Percentiles rank a stretch among this genome's conserved stretches.
Conservation (phyloP, 1,140 invertebrate genomes). For the Lordiphosa collinella region DNA sequence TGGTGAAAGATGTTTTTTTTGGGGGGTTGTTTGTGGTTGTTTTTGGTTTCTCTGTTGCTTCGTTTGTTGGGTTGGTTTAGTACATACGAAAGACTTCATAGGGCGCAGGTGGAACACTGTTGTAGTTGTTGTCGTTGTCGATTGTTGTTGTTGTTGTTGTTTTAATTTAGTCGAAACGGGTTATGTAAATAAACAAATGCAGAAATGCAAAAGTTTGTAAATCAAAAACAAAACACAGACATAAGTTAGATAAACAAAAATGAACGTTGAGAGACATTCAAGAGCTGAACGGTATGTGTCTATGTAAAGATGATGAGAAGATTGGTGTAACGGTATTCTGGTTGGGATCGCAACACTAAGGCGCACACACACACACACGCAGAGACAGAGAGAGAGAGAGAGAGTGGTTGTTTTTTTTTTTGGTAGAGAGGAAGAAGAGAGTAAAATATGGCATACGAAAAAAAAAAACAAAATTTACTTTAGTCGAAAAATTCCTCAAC, state of each 20-base stretch:
- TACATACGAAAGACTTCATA: constrained; percentile 80
- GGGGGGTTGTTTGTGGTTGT: constrained; percentile 8
- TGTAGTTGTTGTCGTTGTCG: constrained; percentile 18
- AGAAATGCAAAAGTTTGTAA: constrained; percentile 76
- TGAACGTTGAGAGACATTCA: constrained; percentile 70
- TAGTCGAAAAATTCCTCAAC: constrained; percentile 71
- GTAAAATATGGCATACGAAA: constrained; percentile 70
- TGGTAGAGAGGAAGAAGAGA: constrained; percentile 70
- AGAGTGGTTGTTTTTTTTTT: too few relatives aligned
- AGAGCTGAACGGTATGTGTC: constrained; percentile 69
- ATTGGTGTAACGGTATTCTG: constrained; percentile 64
- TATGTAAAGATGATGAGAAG: constrained; percentile 58
- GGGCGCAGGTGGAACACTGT: constrained; percentile 77
- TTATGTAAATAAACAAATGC: constrained; percentile 78
- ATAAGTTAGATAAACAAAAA: constrained; percentile 72
- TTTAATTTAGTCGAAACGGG: constrained; percentile 58
- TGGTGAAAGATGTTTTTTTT: constrained; percentile 1
- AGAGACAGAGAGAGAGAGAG: constrained; percentile 25
- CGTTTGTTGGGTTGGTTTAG: constrained; percentile 44
- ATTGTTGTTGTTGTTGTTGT: constrained; percentile 1
- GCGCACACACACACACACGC: constrained; percentile 25
- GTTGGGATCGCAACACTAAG: constrained; percentile 42
- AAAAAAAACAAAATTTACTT: constrained; percentile 50
- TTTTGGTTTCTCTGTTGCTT: constrained; percentile 7
- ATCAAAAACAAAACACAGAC: constrained; percentile 77